Evolutionary conservation across 2,113 vertebrate genomes (phyloP).

Genomic region (Dromaius novaehollandiae): DNA sequence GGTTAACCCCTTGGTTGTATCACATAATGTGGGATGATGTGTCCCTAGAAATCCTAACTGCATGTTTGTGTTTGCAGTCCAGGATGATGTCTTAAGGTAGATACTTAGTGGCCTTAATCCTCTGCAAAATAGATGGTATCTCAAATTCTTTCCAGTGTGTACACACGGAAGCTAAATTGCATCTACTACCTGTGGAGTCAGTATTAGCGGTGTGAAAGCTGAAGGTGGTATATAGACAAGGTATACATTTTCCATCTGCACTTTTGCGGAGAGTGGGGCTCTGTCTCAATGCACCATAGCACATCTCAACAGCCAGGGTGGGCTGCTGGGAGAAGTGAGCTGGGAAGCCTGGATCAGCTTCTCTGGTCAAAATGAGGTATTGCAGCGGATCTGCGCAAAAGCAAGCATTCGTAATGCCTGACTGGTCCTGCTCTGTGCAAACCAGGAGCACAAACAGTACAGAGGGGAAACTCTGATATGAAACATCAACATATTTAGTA

Average conservation of each 20-base stretch:
- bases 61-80: not conserved
- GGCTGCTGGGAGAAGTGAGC: not conserved
- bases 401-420: not conserved
- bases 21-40: not conserved
- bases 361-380: accelerated
- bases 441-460: not conserved
- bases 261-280: not conserved
- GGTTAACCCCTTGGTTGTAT: not conserved
- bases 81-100: not conserved
- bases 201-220: not conserved
- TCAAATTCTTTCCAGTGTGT: not conserved
- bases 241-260: not conserved
- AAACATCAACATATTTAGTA: conserved; percentile 15
- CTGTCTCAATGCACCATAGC: not conserved
- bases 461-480: not conserved
- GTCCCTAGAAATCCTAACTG: not conserved
- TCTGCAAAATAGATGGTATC: not conserved
- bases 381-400: not conserved
- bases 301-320: not conserved
- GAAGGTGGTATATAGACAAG: not conserved
- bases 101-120: not conserved
- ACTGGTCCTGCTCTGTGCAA: not conserved
- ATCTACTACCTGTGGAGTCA: not conserved
- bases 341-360: not conserved
- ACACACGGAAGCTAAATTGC: not conserved